These are phyloP conservation scores for Corvus hawaiiensis DNA, from an alignment of 2,113 vertebrate genomes.

Conservation along the genomic window DNA sequence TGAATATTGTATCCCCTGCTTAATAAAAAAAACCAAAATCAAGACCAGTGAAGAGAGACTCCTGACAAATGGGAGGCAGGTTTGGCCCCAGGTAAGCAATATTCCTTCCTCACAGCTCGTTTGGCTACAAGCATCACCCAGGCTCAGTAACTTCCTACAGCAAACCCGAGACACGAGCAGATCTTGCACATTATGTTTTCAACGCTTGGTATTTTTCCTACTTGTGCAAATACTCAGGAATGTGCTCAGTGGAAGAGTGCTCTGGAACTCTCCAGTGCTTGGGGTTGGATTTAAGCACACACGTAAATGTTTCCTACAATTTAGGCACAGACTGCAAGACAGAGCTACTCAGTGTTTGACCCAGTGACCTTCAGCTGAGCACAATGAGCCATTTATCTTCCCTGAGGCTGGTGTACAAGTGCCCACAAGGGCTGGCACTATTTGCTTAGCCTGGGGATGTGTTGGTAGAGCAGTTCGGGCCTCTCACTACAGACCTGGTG, in stretches of 20 bases:
- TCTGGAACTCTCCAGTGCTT: slow-evolving; percentile 2
- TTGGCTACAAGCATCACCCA: neutral
- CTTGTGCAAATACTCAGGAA: slow-evolving; percentile 31
- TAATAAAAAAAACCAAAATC: neutral
- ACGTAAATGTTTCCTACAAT: slow-evolving; percentile 26
- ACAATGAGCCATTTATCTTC: slow-evolving; percentile 28
- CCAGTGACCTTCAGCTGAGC: slow-evolving; percentile 20
- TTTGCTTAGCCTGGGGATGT: neutral
- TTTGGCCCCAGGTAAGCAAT: neutral
- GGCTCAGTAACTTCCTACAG: neutral
- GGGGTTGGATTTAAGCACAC: neutral
- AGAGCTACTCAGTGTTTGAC: slow-evolving; percentile 20
- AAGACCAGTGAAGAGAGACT: neutral
- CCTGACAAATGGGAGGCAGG: neutral
- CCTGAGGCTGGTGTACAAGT: neutral
- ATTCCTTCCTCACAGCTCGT: neutral
- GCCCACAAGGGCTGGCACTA: neutral
- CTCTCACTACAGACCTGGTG: neutral
- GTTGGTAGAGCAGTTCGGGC: neutral
- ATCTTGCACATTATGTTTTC: neutral
- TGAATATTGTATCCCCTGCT: neutral
- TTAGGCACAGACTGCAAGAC: neutral
- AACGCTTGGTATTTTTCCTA: neutral
- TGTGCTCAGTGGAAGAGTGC: neutral
- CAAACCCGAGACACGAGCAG: neutral